phyloP scores from a whole-genome alignment of 2,888 invertebrate genomes.

The Molorchus minor region DNA sequence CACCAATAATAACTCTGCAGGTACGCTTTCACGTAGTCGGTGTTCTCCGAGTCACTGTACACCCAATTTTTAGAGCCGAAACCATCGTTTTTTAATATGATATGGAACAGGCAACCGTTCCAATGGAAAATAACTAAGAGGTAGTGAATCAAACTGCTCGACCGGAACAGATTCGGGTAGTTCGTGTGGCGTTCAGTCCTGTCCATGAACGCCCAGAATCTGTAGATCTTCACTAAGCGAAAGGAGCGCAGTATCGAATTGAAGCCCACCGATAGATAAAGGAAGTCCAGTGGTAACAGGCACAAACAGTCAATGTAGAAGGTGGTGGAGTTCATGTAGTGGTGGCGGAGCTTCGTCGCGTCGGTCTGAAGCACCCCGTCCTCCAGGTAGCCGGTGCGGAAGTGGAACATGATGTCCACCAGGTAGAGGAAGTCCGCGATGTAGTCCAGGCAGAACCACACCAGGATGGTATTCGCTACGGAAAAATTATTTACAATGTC shows the following conservation, averaged over 20 bases:
- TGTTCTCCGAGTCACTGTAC: conserved; percentile 82
- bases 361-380: conserved; percentile 98
- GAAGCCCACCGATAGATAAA: conserved; percentile 95
- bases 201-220: conserved; percentile 99
- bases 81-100: conserved; percentile 94
- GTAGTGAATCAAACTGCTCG: conserved; percentile 93
- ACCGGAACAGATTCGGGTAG: conserved; percentile 96
- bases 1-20: conserved; percentile 99
- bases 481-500: too few species aligned
- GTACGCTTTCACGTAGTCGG: conserved; percentile 93
- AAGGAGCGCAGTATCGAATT: conserved; percentile 96
- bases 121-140: conserved; percentile 98
- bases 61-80: conserved; percentile 95
- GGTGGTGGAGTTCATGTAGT: conserved; percentile 94
- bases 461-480: conserved; percentile 81
- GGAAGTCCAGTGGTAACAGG: conserved; percentile 95
- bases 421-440: conserved; percentile 95
- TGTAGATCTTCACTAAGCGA: conserved; percentile 77
- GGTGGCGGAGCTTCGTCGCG: conserved; percentile 89
- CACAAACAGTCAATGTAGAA: conserved; percentile 99
- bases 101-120: conserved; percentile 98
- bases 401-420: conserved; percentile 96
- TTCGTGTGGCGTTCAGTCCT: conserved; percentile 98
- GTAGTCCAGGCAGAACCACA: conserved; percentile 98
- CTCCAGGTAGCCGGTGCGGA: conserved; percentile 96